Base-by-base conservation (phyloP, 2,797 vertebrate species). In the Anguilla marmorata region DNA sequence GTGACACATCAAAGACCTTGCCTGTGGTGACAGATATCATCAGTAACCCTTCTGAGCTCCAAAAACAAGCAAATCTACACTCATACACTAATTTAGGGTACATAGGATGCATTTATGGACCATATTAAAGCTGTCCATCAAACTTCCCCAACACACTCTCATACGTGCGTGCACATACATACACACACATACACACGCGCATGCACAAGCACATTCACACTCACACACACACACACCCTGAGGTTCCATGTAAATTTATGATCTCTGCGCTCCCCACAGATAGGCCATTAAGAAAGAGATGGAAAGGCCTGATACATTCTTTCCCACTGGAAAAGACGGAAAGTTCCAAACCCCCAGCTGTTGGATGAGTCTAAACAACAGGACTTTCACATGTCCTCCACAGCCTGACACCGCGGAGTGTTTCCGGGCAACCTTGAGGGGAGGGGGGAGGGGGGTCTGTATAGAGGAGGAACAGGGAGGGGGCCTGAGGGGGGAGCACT, bases 51-150 rank as follows among this genome's bases (percentile, higher is more conserved):
- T 3, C 69, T n/a, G 24, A 27, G 21, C 33, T 76, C 14, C 24
- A 0, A 14, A 76, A 41, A 76, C 2, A 14, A 74, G 74, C 19
- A 76, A 41, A 56, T 19, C 12, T 21, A 63, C 84, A 9, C 86
- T 91, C 90, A 90, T 93, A 94, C 94, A 94, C 93, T 94, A 90
- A 86, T 90, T 85, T 84, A 91, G 90, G 91, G 93, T 50, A 91
- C 92, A 92, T 33, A 86, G 87, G 88, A 90, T 87, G 92, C 93
- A 93, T 95, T 94, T 94, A 95, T 93, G 91, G 93, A 92, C 92
- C 87, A 87, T 93, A 93, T 94, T 95, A 93, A 95, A 91, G 87
- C 90, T 85, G 92, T 92, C 93, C 50, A 82, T 50, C 16, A 76
- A 3, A 3, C 72, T 37, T 33, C 72, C 24, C n/a, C 24, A 41